Conservation (phyloP, 1,140 invertebrate genomes). For the Eueides isabella region DNA sequence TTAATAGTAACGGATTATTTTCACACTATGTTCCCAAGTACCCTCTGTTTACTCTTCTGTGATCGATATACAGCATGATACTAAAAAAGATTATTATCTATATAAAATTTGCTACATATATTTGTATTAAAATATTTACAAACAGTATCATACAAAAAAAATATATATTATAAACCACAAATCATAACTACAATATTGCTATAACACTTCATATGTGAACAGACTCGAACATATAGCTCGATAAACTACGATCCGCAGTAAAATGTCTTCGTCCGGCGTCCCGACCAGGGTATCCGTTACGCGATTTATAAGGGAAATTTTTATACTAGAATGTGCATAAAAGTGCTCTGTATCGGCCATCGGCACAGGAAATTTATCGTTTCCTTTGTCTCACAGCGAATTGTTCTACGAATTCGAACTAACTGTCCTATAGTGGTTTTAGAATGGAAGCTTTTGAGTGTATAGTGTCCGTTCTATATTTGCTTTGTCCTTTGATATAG, state of each 20-base stretch:
- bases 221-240: slow-evolving; percentile 31
- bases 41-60: no score
- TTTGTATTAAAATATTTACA: not conserved
- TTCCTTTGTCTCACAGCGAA: slow-evolving; percentile 33
- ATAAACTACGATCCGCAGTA: slow-evolving; percentile 30
- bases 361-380: slow-evolving; percentile 33
- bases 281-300: slow-evolving; percentile 19
- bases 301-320: slow-evolving; percentile 40
- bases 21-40: no score
- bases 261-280: slow-evolving; percentile 29
- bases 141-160: no score
- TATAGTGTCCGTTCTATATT: not conserved
- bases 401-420: slow-evolving; percentile 3
- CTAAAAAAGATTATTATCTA: no score
- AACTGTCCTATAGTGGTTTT: not conserved
- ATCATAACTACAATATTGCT: not conserved
- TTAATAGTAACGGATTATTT: no score
- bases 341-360: slow-evolving; percentile 32
- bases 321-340: slow-evolving; percentile 38
- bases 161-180: not conserved
- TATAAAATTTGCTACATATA: no score
- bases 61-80: no score
- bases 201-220: slow-evolving; percentile 18
- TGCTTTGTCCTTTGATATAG: not conserved
- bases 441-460: not conserved